Percentiles rank a stretch among this genome's conserved stretches.
Evolutionary conservation across 2,888 invertebrate genomes (phyloP).

Genomic region (Rhaphigaster nebulosa): DNA sequence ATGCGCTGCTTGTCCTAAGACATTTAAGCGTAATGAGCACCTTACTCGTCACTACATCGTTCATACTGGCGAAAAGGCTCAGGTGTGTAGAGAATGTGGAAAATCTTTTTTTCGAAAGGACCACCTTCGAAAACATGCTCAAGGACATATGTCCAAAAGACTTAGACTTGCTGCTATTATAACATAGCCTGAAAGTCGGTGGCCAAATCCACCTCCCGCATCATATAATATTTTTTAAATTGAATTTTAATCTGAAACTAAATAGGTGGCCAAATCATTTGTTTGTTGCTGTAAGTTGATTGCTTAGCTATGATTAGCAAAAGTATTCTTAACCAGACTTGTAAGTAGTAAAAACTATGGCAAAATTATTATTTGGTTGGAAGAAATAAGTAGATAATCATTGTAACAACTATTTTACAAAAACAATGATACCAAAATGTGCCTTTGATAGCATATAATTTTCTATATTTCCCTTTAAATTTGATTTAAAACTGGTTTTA

Average conservation of each 20-base stretch:
- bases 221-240: constrained; percentile 56
- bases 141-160: constrained; percentile 69
- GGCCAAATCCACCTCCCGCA: constrained; percentile 58
- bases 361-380: not conserved
- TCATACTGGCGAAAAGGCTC: constrained; percentile 72
- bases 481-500: not conserved
- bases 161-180: constrained; percentile 63
- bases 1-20: constrained; percentile 66
- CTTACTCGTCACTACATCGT: constrained; percentile 72
- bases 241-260: not conserved
- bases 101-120: constrained; percentile 72
- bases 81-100: constrained; percentile 69
- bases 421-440: constrained; percentile 25
- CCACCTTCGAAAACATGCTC: constrained; percentile 71
- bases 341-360: not conserved
- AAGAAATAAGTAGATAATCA: not conserved
- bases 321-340: constrained; percentile 26
- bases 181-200: constrained; percentile 53
- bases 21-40: constrained; percentile 71
- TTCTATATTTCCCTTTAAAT: not conserved
- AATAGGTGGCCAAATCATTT: constrained; percentile 49
- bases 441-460: not conserved
- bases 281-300: not conserved
- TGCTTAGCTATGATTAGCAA: not conserved
- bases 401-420: not conserved